phyloP scores from a whole-genome alignment of 2,797 vertebrate genomes.

The Cirrhinus molitorella region DNA sequence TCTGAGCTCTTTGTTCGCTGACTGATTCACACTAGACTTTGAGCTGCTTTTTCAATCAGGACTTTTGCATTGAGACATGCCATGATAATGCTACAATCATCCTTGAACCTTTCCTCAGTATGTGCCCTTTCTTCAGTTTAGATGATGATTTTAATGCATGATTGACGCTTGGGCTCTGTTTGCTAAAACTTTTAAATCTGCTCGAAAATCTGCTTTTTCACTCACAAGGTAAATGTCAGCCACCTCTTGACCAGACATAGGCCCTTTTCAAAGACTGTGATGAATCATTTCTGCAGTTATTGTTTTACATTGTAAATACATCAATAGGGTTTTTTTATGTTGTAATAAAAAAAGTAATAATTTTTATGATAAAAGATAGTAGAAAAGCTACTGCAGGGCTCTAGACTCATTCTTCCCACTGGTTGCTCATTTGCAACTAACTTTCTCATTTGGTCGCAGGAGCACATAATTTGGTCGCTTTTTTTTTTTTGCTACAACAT shows the following conservation, averaged over 20 bases:
- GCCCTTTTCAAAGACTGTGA: background rate
- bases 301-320: background rate
- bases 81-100: background rate
- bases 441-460: too few species aligned
- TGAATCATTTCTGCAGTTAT: background rate
- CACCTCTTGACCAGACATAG: background rate
- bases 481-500: too few species aligned
- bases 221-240: background rate
- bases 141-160: background rate
- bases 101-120: background rate
- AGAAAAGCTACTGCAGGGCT: too few species aligned
- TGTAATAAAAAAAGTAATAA: too few species aligned
- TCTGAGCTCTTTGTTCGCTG: conserved; percentile 32
- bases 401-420: too few species aligned
- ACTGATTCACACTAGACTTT: background rate
- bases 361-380: too few species aligned
- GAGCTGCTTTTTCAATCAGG: conserved; percentile 2
- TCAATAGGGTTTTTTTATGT: rapidly evolving
- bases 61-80: background rate
- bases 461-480: too few species aligned
- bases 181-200: background rate
- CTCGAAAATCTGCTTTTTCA: background rate
- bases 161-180: background rate
- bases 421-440: too few species aligned
- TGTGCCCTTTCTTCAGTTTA: background rate